Conservation (phyloP, 2,113 vertebrate species). For the Saimiri boliviensis region DNA sequence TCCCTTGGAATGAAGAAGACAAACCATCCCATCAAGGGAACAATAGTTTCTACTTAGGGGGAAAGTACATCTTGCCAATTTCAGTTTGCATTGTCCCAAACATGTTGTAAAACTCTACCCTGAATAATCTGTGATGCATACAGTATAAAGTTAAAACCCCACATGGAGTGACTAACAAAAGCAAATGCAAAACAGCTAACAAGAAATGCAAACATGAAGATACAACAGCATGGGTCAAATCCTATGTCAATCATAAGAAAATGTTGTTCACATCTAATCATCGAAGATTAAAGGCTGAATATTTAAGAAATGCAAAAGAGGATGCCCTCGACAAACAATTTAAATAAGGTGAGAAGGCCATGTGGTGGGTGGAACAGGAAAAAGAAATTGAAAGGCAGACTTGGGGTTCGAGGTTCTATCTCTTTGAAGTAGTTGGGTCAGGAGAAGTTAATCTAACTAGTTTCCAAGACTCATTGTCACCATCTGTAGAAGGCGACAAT, state of each 20-base stretch:
- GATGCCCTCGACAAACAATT: not conserved
- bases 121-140: constrained; percentile 60
- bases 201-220: constrained; percentile 76
- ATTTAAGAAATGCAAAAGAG: constrained; percentile 42
- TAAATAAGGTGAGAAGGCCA: not conserved
- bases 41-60: not conserved
- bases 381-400: not conserved
- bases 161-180: constrained; percentile 69
- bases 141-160: constrained; percentile 65
- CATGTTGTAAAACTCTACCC: constrained; percentile 38
- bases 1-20: constrained; percentile 45
- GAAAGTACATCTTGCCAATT: not conserved
- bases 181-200: constrained; percentile 62
- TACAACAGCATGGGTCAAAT: constrained; percentile 72
- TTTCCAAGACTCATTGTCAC: not conserved
- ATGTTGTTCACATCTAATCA: constrained; percentile 56
- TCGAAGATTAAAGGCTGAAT: constrained; percentile 58
- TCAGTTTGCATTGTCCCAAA: not conserved
- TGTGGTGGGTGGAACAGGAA: no score
- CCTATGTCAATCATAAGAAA: constrained; percentile 46
- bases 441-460: no score
- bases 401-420: not conserved
- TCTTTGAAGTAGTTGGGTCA: not conserved
- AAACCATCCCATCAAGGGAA: constrained; percentile 15
- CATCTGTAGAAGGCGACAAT: no score